Evolutionary conservation across 2,797 vertebrate genomes (phyloP).

Genomic region (Pampus argenteus): DNA sequence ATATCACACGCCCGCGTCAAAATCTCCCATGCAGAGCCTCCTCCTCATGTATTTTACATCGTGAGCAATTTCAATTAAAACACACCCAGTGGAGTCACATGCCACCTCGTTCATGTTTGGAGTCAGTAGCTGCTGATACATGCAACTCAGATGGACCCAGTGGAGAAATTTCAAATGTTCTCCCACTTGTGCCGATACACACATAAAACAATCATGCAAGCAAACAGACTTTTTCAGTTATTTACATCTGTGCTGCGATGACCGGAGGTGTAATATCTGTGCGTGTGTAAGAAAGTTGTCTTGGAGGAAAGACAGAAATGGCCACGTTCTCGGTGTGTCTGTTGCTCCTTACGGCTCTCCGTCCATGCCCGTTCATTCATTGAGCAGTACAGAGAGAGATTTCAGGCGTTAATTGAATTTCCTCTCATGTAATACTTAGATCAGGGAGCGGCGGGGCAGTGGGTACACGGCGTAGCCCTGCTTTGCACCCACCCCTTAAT

Average conservation of each 20-base stretch:
- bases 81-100: conserved; percentile 37
- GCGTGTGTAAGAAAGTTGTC: conserved; percentile 2
- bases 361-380: conserved; percentile 47
- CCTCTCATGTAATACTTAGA: conserved; percentile 65
- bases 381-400: conserved; percentile 55
- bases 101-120: conserved; percentile 22
- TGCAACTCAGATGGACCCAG: not conserved
- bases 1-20: conserved; percentile 20
- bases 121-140: not conserved
- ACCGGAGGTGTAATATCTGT: too few species aligned
- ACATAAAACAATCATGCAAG: not conserved
- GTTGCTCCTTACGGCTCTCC: conserved; percentile 47
- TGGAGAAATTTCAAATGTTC: not conserved
- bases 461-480: not conserved
- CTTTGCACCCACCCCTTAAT: conserved; percentile 40
- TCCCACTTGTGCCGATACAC: not conserved
- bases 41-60: conserved; percentile 61
- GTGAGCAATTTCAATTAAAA: conserved; percentile 54
- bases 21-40: conserved; percentile 16
- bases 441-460: conserved; percentile 27
- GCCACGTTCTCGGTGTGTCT: conserved; percentile 18
- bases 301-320: not conserved
- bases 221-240: not conserved
- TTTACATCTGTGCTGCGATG: too few species aligned
- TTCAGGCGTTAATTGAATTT: conserved; percentile 69